Evolutionary conservation across 2,888 invertebrate genomes (phyloP), one percentile per base, ranked within the genome.

Genomic region (Rapana venosa): DNA sequence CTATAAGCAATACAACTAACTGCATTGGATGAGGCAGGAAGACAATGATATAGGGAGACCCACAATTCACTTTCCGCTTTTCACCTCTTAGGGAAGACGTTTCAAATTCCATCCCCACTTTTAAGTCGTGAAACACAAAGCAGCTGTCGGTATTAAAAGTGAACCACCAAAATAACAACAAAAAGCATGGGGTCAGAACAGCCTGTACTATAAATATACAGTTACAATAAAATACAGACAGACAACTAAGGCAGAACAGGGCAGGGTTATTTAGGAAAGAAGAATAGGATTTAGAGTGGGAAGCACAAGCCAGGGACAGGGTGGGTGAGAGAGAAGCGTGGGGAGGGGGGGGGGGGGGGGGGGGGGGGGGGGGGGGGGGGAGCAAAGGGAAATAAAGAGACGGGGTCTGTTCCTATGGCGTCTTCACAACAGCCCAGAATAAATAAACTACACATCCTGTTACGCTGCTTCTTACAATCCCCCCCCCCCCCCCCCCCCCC

Each of bases 131-230:
- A 26, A 4, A 15, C 85, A 85, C 85, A 56, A 84, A 84, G 84
- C 84, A 84, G 84, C 36, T 84, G 84, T 84, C 84, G 17, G 47
- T 56, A 84, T 84, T 47, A 84, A 56, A 84, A 47, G 8, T 11
- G 47, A 36, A n/a, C n/a, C n/a, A 47, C 84, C 36, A 22, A 47
- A 84, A 22, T 26, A 26, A 11, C 15, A 22, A 13, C 84, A 22
- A 47, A 47, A 84, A 36, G 47, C 35, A 84, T 26, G 47, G 22
- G 84, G 84, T 84, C 35, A 47, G 22, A 22, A 22, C 56, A 84
- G 84, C 13, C 47, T n/a, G n/a, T n/a, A n/a, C n/a, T n/a, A n/a
- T n/a, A n/a, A n/a, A n/a, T n/a, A n/a, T n/a, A n/a, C n/a, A n/a
- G n/a, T n/a, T n/a, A n/a, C n/a, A n/a, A n/a, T n/a, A n/a, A n/a